phyloP scores from a whole-genome alignment of 2,888 invertebrate species.

The Temnothorax rugatulus region DNA sequence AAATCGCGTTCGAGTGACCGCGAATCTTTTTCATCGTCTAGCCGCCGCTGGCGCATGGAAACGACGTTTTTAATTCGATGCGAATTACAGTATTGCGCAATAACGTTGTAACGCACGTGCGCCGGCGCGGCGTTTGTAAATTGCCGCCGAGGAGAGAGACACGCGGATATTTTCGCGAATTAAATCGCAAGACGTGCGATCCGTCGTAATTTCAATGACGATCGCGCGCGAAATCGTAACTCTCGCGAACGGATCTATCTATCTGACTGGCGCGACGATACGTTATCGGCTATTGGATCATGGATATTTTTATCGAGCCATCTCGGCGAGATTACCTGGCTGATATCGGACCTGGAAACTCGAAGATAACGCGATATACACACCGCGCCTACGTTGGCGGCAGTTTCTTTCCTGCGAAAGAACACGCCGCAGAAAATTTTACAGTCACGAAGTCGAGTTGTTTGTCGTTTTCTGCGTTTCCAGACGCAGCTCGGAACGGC shows the following conservation, averaged over 20 bases:
- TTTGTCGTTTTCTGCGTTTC: neutral
- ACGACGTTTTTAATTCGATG: constrained; percentile 40
- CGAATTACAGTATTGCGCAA: constrained; percentile 44
- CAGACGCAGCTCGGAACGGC: neutral
- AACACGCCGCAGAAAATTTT: constrained; percentile 4
- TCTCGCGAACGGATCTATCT: constrained; percentile 59
- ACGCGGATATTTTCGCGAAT: constrained; percentile 1
- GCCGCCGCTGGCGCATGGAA: constrained; percentile 14
- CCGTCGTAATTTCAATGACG: constrained; percentile 79
- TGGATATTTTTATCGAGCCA: constrained; percentile 78
- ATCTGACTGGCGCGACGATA: constrained; percentile 68
- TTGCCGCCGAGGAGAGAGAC: neutral
- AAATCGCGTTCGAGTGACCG: constrained; percentile 43
- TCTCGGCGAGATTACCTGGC: constrained; percentile 61
- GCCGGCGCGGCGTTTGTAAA: constrained; percentile 7
- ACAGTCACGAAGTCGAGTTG: neutral
- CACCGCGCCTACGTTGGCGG: constrained; percentile 18
- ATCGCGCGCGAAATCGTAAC: constrained; percentile 60
- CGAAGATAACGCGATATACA: constrained; percentile 62
- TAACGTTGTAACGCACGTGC: neutral
- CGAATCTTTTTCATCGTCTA: constrained; percentile 28
- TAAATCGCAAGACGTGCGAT: constrained; percentile 35
- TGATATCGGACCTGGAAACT: constrained; percentile 65
- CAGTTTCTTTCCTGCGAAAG: constrained; percentile 23
- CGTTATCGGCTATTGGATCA: constrained; percentile 79